Percentiles rank a stretch among this genome's conserved stretches.
Evolutionary conservation across 2,888 invertebrate genomes (phyloP).

Genomic region (Odontocerum albicorne): DNA sequence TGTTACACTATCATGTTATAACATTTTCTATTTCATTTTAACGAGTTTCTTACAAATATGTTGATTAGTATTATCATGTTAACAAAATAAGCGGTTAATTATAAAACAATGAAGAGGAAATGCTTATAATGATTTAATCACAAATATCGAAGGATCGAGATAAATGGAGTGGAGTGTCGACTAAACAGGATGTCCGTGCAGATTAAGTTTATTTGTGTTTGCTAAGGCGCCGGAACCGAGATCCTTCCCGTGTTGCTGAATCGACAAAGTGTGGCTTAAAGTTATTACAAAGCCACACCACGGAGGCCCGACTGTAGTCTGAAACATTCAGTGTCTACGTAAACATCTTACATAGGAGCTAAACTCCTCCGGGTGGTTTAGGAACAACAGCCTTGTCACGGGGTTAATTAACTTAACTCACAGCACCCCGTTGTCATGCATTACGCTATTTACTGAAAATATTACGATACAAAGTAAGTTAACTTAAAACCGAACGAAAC

Average conservation of each 20-base stretch:
- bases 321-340: background rate
- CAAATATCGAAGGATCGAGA: background rate
- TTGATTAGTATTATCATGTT: too few relatives aligned
- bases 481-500: too few relatives aligned
- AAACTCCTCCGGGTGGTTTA: background rate
- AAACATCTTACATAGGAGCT: background rate
- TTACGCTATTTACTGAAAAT: background rate
- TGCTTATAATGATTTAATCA: background rate
- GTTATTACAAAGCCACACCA: slow-evolving; percentile 21
- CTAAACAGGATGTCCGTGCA: slow-evolving; percentile 19
- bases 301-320: background rate
- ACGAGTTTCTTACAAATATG: too few relatives aligned
- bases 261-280: slow-evolving; percentile 31
- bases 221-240: slow-evolving; percentile 13
- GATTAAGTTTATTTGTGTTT: slow-evolving; percentile 29
- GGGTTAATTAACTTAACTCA: background rate
- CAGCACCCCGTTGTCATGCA: background rate
- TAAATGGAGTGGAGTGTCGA: background rate
- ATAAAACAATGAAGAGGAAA: background rate
- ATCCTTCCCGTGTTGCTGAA: slow-evolving; percentile 24
- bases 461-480: too few relatives aligned
- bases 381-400: background rate
- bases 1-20: too few relatives aligned
- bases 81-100: background rate
- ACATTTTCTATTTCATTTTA: too few relatives aligned